Evolutionary conservation across 2,113 vertebrate species (phyloP).

Genomic region (Harpagus bidentatus): DNA sequence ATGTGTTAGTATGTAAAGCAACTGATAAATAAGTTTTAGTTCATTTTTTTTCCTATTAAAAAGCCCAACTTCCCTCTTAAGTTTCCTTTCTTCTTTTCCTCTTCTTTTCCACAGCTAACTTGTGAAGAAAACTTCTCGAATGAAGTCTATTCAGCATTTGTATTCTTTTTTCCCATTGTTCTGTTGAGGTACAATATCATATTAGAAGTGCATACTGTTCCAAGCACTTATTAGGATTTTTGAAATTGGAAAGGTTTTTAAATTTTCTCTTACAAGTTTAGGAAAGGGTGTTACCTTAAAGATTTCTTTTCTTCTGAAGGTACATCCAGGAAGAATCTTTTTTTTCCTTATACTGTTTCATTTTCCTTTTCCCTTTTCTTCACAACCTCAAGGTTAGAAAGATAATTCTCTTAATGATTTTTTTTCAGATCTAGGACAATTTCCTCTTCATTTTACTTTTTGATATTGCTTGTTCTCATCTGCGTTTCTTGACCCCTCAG

Average conservation of each 20-base stretch:
- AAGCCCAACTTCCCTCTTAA: background rate
- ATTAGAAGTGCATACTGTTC: background rate
- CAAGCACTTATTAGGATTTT: background rate
- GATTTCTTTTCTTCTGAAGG: background rate
- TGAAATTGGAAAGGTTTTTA: background rate
- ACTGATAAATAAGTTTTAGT: background rate
- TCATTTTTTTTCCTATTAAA: background rate
- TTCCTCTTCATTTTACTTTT: background rate
- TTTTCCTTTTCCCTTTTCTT: background rate
- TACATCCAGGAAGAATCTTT: background rate
- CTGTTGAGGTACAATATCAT: background rate
- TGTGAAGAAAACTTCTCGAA: background rate
- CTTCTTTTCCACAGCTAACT: background rate
- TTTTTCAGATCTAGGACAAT: background rate
- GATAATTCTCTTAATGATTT: background rate
- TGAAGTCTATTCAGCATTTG: background rate
- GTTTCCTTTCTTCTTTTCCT: background rate
- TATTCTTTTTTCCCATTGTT: background rate
- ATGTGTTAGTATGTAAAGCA: too few relatives aligned
- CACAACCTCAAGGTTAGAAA: background rate
- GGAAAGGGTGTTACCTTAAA: background rate
- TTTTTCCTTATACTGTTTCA: background rate
- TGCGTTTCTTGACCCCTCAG: background rate
- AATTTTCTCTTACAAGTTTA: background rate
- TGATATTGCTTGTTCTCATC: background rate